These are phyloP conservation scores for Serilophus lunatus DNA, from an alignment of 2,113 vertebrate genomes.

Conservation along the genomic window DNA sequence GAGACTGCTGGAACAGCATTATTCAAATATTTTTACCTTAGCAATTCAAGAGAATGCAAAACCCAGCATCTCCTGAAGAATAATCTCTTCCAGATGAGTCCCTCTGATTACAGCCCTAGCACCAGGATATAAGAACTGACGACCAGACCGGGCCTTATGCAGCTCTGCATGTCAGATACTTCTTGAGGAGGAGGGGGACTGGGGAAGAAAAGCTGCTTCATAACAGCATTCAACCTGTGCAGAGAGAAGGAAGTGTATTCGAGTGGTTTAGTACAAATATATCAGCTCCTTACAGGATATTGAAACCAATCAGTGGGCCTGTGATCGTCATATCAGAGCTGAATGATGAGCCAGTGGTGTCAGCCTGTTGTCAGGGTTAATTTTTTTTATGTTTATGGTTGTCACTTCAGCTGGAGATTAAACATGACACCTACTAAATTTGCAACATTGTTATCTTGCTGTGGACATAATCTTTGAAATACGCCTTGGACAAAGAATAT, in stretches of 20 bases:
- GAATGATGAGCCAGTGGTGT: not conserved
- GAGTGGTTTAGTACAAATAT: not conserved
- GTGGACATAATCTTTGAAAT: not conserved
- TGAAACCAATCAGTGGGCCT: not conserved
- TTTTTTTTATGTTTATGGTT: constrained; percentile 1
- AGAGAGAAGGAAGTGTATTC: not conserved
- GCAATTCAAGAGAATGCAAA: not conserved
- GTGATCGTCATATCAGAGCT: not conserved
- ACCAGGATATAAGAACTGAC: not conserved
- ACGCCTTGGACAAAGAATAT: not conserved
- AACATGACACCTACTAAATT: not conserved
- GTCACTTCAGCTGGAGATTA: not conserved
- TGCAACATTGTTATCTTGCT: not conserved
- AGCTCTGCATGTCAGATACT: not conserved
- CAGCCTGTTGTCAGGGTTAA: not conserved
- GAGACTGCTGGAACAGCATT: fast-evolving
- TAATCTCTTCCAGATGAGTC: not conserved
- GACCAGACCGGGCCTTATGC: not conserved
- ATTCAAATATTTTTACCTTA: not conserved
- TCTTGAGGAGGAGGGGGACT: not conserved
- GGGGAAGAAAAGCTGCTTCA: not conserved
- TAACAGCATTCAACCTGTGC: not conserved
- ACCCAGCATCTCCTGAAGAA: not conserved
- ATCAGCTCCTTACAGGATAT: not conserved
- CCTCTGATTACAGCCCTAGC: not conserved